phyloP scores from a whole-genome alignment of 2,888 invertebrate species.

The Ormyrus labotus region DNA sequence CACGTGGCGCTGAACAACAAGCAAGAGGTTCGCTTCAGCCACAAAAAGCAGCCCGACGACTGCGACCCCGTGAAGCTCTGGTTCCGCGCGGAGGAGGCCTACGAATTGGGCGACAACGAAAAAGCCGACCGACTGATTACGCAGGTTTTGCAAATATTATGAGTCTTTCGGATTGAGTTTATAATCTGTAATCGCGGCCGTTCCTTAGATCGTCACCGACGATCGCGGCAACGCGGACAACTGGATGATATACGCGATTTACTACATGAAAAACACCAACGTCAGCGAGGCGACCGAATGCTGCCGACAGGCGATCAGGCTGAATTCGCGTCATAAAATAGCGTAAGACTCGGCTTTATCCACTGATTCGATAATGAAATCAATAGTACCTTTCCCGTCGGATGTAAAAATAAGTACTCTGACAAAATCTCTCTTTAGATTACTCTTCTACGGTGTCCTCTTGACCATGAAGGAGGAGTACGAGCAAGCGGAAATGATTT shows the following conservation, averaged over 20 bases:
- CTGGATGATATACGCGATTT: conserved; percentile 65
- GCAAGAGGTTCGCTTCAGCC: conserved; percentile 56
- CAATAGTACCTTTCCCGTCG: too few relatives aligned
- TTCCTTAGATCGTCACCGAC: conserved; percentile 59
- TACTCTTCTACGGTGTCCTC: conserved; percentile 63
- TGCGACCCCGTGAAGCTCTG: conserved; percentile 39
- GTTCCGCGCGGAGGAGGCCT: conserved; percentile 65
- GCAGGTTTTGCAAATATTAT: conserved; percentile 32
- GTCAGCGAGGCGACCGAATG: conserved; percentile 63
- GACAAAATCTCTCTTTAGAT: conserved; percentile 55
- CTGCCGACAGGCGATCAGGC: conserved; percentile 63
- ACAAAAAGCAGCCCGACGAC: neutral
- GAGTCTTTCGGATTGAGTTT: too few relatives aligned
- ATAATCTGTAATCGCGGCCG: too few relatives aligned
- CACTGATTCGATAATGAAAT: too few relatives aligned
- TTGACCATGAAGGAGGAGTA: conserved; percentile 61
- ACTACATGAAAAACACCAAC: conserved; percentile 60
- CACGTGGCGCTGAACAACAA: conserved; percentile 63
- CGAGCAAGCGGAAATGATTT: conserved; percentile 63
- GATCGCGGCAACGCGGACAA: conserved; percentile 57
- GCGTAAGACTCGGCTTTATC: conserved; percentile 57
- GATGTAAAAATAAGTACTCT: neutral
- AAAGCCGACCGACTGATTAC: conserved; percentile 59
- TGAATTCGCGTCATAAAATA: conserved; percentile 62
- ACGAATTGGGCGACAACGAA: conserved; percentile 61